Evolutionary conservation across 2,113 vertebrate species (phyloP).

Genomic region (Hippolais icterina): DNA sequence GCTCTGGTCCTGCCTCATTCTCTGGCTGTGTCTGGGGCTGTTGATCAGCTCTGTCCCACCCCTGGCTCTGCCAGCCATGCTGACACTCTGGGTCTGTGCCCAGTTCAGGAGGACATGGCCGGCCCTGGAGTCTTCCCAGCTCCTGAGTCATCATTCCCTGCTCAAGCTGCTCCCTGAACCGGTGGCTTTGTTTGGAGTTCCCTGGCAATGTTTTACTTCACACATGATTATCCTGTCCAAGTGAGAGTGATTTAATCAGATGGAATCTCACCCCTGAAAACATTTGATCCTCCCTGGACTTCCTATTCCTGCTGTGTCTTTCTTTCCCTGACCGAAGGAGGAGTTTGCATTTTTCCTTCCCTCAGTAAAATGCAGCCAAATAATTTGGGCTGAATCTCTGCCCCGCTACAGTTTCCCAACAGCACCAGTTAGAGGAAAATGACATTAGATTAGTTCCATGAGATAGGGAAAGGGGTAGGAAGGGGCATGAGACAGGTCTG

Average conservation of each 20-base stretch:
- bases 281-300: background rate
- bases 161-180: background rate
- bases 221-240: background rate
- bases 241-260: background rate
- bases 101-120: background rate
- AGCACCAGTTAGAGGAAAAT: background rate
- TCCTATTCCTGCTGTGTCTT: background rate
- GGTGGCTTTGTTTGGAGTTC: background rate
- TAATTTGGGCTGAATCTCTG: background rate
- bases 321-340: background rate
- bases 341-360: background rate
- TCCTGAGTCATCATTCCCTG: background rate
- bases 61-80: background rate
- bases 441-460: background rate
- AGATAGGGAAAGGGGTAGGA: background rate
- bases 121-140: background rate
- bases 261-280: background rate
- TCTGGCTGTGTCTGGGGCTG: background rate
- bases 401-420: background rate
- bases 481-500: background rate
- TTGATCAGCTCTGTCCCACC: background rate
- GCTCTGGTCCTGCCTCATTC: background rate
- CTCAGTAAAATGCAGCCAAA: background rate
- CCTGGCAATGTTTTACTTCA: background rate
- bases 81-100: background rate